Evolutionary conservation across 2,113 vertebrate genomes (phyloP).

Genomic region (Benitochromis conjunctus): DNA sequence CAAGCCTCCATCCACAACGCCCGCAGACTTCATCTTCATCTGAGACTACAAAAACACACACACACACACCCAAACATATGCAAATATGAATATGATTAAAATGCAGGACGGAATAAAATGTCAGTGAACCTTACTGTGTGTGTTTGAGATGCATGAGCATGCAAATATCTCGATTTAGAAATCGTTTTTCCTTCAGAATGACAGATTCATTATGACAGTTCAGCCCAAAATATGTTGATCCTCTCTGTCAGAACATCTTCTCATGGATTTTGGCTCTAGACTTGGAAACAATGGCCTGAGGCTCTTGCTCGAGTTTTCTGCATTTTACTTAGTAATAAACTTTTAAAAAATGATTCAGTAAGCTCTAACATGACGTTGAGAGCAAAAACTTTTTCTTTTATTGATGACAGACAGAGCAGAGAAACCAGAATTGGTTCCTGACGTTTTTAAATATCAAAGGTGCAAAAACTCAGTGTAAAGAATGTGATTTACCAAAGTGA

Average conservation of each 20-base stretch:
- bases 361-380: not conserved
- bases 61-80: conserved; percentile 15
- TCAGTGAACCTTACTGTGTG: conserved; percentile 16
- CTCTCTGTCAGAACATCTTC: conserved; percentile 27
- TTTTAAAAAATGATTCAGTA: not conserved
- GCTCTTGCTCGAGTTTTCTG: not conserved
- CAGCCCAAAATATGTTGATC: conserved; percentile 32
- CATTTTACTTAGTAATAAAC: not conserved
- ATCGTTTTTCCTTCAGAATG: conserved; percentile 4
- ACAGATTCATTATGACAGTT: conserved; percentile 32
- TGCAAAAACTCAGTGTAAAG: not conserved
- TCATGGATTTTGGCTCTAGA: conserved; percentile 16
- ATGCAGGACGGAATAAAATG: conserved; percentile 12
- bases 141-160: not conserved
- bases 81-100: conserved; percentile 26
- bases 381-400: not conserved
- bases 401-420: not conserved
- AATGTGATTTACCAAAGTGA: not conserved
- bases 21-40: conserved; percentile 81
- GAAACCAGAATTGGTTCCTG: not conserved
- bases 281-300: conserved; percentile 6
- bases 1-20: conserved; percentile 73
- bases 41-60: conserved; percentile 49
- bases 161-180: conserved; percentile 15
- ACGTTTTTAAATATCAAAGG: not conserved